Conservation (phyloP, 2,113 vertebrate species). For the Eira barbara region DNA sequence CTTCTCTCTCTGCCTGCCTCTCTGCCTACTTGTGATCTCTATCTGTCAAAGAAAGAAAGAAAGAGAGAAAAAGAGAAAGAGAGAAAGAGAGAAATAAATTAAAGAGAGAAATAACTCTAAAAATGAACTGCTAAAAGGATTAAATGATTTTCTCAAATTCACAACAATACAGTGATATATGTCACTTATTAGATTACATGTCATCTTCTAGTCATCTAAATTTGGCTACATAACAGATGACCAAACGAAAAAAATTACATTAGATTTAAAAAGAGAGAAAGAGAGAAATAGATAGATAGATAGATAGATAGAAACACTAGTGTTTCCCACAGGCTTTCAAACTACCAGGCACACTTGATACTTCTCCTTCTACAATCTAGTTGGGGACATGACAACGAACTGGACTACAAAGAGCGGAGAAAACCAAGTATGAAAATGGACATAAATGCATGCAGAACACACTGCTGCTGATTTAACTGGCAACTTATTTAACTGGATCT, state of each 20-base stretch:
- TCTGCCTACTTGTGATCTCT: too few species aligned
- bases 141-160: not conserved
- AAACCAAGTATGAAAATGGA: not conserved
- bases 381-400: not conserved
- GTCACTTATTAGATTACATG: not conserved
- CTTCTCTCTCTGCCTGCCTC: too few species aligned
- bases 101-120: not conserved
- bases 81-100: too few species aligned
- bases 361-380: not conserved
- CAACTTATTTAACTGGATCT: not conserved
- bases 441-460: not conserved
- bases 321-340: not conserved
- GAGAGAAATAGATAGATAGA: too few species aligned
- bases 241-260: not conserved
- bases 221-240: not conserved
- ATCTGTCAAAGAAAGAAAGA: too few species aligned
- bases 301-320: too few species aligned
- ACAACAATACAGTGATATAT: not conserved
- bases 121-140: not conserved
- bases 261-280: not conserved
- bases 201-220: constrained; percentile 7
- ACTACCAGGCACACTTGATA: not conserved
- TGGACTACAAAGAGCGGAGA: not conserved
- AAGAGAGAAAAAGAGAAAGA: too few species aligned
- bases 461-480: not conserved